Percentiles rank a stretch among this genome's conserved stretches.
phyloP scores from a whole-genome alignment of 35 echinoderm and acorn worm species.

The Hemicentrotus pulcherrimus region DNA sequence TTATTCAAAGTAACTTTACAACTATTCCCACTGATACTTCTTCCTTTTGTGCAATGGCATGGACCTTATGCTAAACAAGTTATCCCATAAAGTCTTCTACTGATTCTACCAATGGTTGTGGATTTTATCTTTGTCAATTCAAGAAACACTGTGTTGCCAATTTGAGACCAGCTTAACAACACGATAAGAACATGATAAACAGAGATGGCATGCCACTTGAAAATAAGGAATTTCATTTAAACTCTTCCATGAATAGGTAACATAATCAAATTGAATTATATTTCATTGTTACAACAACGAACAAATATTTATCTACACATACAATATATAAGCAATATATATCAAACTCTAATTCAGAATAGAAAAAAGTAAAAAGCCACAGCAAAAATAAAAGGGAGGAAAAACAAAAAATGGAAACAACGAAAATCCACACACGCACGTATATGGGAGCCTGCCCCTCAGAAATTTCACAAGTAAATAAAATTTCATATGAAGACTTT shows the following conservation, averaged over 20 bases:
- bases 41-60: too few species aligned
- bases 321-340: neutral
- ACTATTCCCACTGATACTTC: too few species aligned
- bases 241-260: neutral
- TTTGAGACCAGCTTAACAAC: too few species aligned
- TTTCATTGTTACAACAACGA: neutral
- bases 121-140: too few species aligned
- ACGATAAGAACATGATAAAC: neutral
- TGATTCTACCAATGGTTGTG: too few species aligned
- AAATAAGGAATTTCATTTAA: neutral
- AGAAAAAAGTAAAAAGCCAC: neutral
- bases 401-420: neutral
- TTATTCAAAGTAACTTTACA: neutral
- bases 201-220: neutral
- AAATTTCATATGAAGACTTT: neutral
- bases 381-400: neutral
- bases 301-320: neutral
- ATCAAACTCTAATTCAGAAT: slow-evolving; percentile 3
- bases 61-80: too few species aligned
- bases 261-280: neutral
- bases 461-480: slow-evolving; percentile 33
- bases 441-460: slow-evolving; percentile 36
- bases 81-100: too few species aligned
- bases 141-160: too few species aligned
- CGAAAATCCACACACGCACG: slow-evolving; percentile 23